A percentile compares a stretch with the other conserved stretches of the same genome.
Conservation (phyloP, 2,113 vertebrate genomes). For the Bothrops jararaca region DNA sequence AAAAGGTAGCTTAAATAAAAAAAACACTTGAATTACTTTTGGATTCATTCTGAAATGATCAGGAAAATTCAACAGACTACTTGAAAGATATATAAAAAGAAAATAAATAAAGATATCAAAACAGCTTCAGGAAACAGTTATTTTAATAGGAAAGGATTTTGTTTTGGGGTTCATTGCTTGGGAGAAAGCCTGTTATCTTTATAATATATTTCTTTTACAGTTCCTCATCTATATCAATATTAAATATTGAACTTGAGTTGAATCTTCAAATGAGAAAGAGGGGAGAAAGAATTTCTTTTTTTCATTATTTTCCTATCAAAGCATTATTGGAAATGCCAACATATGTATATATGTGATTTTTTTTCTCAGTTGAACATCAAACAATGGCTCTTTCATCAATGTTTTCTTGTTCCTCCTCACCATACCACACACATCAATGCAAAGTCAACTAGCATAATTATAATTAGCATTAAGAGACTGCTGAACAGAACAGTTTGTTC, state of each 20-base stretch:
- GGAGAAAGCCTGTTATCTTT: neutral
- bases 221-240: constrained; percentile 16
- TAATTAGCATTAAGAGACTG: constrained; percentile 22
- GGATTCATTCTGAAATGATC: constrained; percentile 15
- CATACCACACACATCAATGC: neutral
- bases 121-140: constrained; percentile 14
- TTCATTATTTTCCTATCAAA: constrained; percentile 45
- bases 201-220: constrained; percentile 31
- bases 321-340: constrained; percentile 33
- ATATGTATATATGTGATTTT: constrained; percentile 32
- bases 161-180: neutral
- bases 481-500: constrained; percentile 24
- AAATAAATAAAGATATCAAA: constrained; percentile 31
- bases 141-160: constrained; percentile 27
- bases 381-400: constrained; percentile 29
- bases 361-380: constrained; percentile 28
- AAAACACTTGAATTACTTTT: neutral
- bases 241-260: constrained; percentile 42
- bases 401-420: neutral
- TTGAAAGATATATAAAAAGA: neutral
- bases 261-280: constrained; percentile 47
- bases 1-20: neutral
- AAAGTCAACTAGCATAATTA: constrained; percentile 38
- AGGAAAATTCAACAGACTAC: constrained; percentile 8
- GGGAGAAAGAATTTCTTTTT: constrained; percentile 17